Percentiles rank a stretch among this genome's conserved stretches.
These are phyloP conservation scores for Percopsis transmontana DNA, from an alignment of 2,113 vertebrate genomes.

Conservation along the genomic window DNA sequence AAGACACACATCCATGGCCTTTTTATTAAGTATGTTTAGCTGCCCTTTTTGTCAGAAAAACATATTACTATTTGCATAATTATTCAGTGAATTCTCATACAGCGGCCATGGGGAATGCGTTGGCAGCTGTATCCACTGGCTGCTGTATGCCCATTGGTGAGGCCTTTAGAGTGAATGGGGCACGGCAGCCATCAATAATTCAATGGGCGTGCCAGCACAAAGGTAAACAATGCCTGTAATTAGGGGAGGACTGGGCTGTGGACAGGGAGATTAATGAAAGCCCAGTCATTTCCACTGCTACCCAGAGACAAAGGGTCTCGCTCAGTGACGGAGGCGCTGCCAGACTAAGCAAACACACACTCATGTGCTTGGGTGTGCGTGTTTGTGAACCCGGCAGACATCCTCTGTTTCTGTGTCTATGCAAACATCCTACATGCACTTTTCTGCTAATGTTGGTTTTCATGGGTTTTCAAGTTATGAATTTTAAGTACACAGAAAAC, in stretches of 20 bases:
- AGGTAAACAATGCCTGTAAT: slow-evolving; percentile 76
- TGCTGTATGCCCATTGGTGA: slow-evolving; percentile 44
- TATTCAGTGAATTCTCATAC: slow-evolving; percentile 48
- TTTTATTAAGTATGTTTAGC: not conserved
- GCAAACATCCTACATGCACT: not conserved
- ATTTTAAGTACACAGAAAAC: slow-evolving; percentile 13
- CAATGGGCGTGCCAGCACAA: slow-evolving; percentile 61
- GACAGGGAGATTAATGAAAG: slow-evolving; percentile 75
- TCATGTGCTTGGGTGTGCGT: slow-evolving; percentile 1
- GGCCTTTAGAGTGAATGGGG: slow-evolving; percentile 56
- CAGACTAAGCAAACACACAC: slow-evolving; percentile 47
- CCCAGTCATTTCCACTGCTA: slow-evolving; percentile 59
- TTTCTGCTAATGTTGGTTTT: not conserved
- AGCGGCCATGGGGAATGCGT: slow-evolving; percentile 26
- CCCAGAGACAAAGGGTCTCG: slow-evolving; percentile 62
- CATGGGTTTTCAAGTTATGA: not conserved
- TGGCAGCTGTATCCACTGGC: slow-evolving; percentile 56
- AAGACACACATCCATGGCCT: slow-evolving; percentile 14
- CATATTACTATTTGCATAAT: slow-evolving; percentile 56
- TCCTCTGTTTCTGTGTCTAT: not conserved
- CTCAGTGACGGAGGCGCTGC: slow-evolving; percentile 50
- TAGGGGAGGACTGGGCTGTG: slow-evolving; percentile 66
- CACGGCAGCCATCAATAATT: slow-evolving; percentile 71
- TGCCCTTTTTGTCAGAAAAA: slow-evolving; percentile 28
- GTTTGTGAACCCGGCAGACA: not conserved